Evolutionary conservation across 2,113 vertebrate genomes (phyloP).

Genomic region (Zootoca vivipara): DNA sequence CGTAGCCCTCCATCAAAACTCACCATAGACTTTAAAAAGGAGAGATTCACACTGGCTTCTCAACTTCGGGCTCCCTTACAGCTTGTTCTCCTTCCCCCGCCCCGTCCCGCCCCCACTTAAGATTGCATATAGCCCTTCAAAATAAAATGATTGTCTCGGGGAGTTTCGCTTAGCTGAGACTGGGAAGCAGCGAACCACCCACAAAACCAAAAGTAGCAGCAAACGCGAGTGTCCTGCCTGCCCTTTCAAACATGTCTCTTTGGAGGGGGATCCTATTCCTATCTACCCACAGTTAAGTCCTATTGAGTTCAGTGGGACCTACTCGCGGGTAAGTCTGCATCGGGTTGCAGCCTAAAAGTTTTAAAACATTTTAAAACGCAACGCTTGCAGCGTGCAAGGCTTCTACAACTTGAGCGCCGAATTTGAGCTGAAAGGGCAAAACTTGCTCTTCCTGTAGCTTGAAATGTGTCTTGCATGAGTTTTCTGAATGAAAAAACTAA

Average conservation of each 20-base stretch:
- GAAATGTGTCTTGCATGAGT: neutral
- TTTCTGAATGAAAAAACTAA: neutral
- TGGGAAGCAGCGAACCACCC: neutral
- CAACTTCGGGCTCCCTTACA: neutral
- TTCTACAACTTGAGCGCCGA: neutral
- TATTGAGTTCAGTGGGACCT: neutral
- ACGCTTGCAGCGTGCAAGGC: neutral
- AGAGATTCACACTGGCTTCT: neutral
- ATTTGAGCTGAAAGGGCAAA: neutral
- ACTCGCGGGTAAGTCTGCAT: neutral
- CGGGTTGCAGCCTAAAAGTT: neutral
- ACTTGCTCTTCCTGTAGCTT: neutral
- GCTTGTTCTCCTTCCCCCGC: neutral
- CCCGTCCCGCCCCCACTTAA: neutral
- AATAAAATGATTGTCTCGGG: neutral
- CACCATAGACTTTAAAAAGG: neutral
- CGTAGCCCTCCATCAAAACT: no score
- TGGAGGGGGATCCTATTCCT: neutral
- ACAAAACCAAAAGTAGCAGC: neutral
- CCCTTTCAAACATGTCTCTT: neutral
- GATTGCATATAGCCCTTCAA: neutral
- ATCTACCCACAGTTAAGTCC: neutral
- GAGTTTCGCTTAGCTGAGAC: neutral
- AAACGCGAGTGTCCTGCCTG: neutral
- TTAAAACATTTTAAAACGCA: neutral